Evolutionary conservation across 2,888 invertebrate species (phyloP).

Genomic region (Sminthurinus aureus): DNA sequence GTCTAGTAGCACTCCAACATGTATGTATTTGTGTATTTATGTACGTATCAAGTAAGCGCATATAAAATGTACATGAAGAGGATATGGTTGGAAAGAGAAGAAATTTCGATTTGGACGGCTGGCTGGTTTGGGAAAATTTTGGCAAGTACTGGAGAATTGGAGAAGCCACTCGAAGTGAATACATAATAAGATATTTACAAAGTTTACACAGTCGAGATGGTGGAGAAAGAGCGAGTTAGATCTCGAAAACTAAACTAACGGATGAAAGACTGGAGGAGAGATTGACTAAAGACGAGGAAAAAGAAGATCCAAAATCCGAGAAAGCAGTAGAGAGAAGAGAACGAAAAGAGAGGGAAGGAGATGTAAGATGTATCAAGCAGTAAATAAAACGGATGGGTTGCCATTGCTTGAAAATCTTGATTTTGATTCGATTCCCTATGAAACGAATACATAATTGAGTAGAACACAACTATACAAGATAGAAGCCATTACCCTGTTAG

Average conservation of each 20-base stretch:
- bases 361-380: neutral
- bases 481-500: neutral
- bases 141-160: neutral
- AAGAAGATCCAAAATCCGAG: neutral
- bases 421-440: neutral
- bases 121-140: neutral
- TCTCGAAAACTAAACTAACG: neutral
- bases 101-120: too few species aligned
- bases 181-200: neutral
- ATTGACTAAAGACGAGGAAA: neutral
- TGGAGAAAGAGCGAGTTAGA: neutral
- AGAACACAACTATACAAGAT: neutral
- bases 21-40: too few species aligned
- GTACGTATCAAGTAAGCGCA: too few species aligned
- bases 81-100: too few species aligned
- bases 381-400: neutral
- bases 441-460: slow-evolving; percentile 11
- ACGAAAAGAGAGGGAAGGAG: neutral
- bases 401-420: slow-evolving; percentile 1
- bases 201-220: slow-evolving; percentile 1
- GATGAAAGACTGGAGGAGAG: neutral
- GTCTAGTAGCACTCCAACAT: too few species aligned
- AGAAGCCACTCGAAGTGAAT: neutral
- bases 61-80: too few species aligned
- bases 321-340: neutral